phyloP scores from a whole-genome alignment of 2,797 vertebrate genomes.

The Lagodon rhomboides region DNA sequence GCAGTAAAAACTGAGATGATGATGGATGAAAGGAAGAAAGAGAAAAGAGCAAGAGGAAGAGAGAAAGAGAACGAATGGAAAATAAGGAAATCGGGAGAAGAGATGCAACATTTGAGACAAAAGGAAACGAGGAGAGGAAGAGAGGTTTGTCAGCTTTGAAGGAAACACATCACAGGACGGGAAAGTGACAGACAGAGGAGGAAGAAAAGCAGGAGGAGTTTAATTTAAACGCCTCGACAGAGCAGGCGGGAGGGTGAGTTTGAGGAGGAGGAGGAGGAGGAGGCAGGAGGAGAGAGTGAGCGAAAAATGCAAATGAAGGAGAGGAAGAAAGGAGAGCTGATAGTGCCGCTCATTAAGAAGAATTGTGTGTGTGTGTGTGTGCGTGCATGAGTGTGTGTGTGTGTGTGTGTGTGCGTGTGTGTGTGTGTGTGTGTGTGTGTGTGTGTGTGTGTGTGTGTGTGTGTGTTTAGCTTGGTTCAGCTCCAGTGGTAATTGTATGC shows the following conservation, averaged over 20 bases:
- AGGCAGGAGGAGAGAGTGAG: constrained; percentile 36
- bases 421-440: constrained; percentile 46
- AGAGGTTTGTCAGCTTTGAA: constrained; percentile 35
- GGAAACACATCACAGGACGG: constrained; percentile 25
- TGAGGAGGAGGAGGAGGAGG: constrained; percentile 16
- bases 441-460: constrained; percentile 40
- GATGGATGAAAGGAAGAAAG: constrained; percentile 12
- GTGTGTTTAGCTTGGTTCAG: constrained; percentile 65
- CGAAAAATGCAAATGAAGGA: constrained; percentile 53
- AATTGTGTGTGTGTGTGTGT: constrained; percentile 43
- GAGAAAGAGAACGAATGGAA: neutral
- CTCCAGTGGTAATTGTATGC: constrained; percentile 77
- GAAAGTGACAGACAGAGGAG: constrained; percentile 35
- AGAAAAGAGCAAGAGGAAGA: neutral
- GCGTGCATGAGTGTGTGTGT: constrained; percentile 50
- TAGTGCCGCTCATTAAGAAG: constrained; percentile 64
- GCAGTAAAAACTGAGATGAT: neutral
- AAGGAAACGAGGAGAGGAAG: constrained; percentile 21
- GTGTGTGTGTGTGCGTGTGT: constrained; percentile 40
- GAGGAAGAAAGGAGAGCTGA: constrained; percentile 58
- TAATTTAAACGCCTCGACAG: constrained; percentile 38
- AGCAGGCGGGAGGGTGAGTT: constrained; percentile 37
- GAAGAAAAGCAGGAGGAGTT: constrained; percentile 33
- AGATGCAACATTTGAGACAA: constrained; percentile 19
- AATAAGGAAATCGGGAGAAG: neutral